phyloP scores from a whole-genome alignment of 1,140 invertebrate species.

The Aleiodes sp. region DNA sequence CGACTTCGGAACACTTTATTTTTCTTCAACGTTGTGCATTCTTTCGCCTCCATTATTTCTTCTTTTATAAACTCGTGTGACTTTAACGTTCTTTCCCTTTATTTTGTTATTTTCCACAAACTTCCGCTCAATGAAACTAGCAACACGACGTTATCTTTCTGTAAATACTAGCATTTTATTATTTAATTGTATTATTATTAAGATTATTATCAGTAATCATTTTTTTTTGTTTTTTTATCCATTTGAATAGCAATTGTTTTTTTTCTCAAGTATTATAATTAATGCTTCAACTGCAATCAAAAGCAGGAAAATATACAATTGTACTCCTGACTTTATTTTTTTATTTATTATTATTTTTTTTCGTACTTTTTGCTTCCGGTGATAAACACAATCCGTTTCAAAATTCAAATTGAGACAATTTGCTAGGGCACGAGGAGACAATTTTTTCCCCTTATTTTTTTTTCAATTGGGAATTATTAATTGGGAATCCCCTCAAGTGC shows the following conservation, averaged over 20 bases:
- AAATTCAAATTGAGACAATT: conserved; percentile 7
- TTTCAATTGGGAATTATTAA: background rate
- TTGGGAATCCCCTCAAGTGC: background rate
- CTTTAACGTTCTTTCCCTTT: background rate
- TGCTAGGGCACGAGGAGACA: background rate
- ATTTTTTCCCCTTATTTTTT: background rate
- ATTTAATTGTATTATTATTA: conserved; percentile 15
- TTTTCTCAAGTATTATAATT: conserved; percentile 28
- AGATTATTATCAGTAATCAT: conserved; percentile 15
- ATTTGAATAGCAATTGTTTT: background rate
- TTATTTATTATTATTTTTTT: conserved; percentile 14
- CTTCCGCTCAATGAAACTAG: conserved; percentile 14
- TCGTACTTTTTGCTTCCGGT: conserved; percentile 1
- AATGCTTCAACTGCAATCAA: conserved; percentile 50
- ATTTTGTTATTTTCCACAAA: background rate
- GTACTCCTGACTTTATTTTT: conserved; percentile 37
- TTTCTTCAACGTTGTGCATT: too few species aligned
- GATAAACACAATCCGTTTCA: background rate
- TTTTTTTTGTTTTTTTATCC: background rate
- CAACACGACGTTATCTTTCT: conserved; percentile 15
- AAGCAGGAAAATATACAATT: conserved; percentile 55
- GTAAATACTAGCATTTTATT: conserved; percentile 18
- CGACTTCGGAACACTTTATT: too few species aligned
- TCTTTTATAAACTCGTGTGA: conserved; percentile 1
- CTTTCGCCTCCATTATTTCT: background rate